Evolutionary conservation across 2,797 vertebrate species (phyloP), one percentile per base, ranked within the genome.

Genomic region (Chrysocyon brachyurus): DNA sequence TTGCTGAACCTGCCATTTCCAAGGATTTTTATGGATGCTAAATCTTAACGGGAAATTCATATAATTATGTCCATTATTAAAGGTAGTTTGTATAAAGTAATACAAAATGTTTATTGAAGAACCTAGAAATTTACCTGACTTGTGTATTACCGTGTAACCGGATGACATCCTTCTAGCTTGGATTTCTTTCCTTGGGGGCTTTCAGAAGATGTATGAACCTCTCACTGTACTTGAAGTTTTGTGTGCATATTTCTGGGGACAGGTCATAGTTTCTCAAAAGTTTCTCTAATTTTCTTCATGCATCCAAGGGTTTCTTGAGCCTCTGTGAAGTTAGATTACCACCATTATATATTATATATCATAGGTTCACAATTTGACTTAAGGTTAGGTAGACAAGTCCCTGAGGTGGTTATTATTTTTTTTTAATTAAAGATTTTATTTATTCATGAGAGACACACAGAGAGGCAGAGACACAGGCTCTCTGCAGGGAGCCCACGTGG

Each of bases 1-100:
- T 90, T 96, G 46, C 21, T 90, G 88, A 90, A 36, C 59, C n/a
- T 96, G 86, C 24, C 11, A 6, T 77, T 94, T 79, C 66, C 56
- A 57, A 68, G 40, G 49, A 6, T 36, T 93, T 95, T 93, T 75
- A 63, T 84, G 73, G 61, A 82, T 86, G 17, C 28, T 77, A 49
- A 84, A 64, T 81, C 33, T 79, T 59, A 90, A 90, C 0, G 19
- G 49, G 75, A 85, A 66, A n/a, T 75, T 64, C 6, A 63, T 16
- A 16, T 87, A 28, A 61, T 19, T 90, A 16, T 79, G 3, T 6
- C 75, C 22, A 49, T 77, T 87, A 84, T 40, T 59, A 96, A 77
- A 89, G 66, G 57, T 21, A 70, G 28, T 52, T 79, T 87, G 15
- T 59, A 4, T 85, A 84, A 89, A 86, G 7, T 83, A 90, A 68